Conservation (phyloP, 2,797 vertebrate species). For the Otolemur crassicaudatus region DNA sequence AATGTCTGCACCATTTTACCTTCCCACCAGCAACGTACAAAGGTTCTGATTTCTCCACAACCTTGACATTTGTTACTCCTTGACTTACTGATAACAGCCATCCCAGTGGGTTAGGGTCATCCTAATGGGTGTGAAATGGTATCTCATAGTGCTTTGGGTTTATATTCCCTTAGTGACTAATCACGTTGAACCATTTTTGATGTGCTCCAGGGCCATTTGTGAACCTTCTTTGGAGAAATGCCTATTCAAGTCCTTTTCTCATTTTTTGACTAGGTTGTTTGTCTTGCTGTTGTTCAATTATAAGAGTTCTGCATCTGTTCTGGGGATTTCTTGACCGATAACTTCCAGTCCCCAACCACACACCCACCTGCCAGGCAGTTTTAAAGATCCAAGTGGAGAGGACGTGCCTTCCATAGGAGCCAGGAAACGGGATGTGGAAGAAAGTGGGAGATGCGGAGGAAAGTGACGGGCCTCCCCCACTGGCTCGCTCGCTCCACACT, state of each 20-base stretch:
- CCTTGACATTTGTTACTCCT: not conserved
- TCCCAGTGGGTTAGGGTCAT: not conserved
- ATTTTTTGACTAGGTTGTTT: not conserved
- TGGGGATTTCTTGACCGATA: not conserved
- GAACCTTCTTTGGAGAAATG: not conserved
- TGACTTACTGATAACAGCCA: not conserved
- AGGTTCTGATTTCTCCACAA: not conserved
- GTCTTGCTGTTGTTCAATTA: not conserved
- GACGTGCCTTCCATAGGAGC: not conserved
- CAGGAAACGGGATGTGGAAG: not conserved
- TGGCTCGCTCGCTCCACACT: no score
- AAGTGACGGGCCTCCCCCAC: not conserved
- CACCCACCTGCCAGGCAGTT: not conserved
- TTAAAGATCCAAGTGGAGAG: not conserved
- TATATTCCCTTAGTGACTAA: not conserved
- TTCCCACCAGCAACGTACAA: not conserved
- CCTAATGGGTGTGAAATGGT: not conserved
- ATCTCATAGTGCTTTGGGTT: not conserved
- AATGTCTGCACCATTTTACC: not conserved
- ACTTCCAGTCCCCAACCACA: not conserved
- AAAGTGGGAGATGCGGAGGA: not conserved
- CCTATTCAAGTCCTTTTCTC: not conserved
- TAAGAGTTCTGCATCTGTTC: not conserved
- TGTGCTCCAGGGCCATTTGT: not conserved
- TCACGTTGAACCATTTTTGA: not conserved